A percentile compares a stretch with the other conserved stretches of the same genome.
These are phyloP conservation scores for Myotis brandtii DNA, from an alignment of 2,113 vertebrate genomes.

Conservation along the genomic window DNA sequence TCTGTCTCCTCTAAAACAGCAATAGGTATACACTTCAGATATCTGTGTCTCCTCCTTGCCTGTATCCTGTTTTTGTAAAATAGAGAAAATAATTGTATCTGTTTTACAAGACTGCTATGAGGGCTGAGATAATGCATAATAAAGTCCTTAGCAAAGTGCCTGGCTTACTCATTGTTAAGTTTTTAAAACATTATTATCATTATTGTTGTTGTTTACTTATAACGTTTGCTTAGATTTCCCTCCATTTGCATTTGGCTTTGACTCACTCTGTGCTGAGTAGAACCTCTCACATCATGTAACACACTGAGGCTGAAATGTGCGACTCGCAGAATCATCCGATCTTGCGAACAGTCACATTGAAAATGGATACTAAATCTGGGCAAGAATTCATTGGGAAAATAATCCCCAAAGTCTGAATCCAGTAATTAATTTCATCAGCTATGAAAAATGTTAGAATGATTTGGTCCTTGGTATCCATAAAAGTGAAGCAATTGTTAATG, in stretches of 20 bases:
- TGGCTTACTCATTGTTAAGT: background rate
- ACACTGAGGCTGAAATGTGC: background rate
- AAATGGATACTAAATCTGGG: constrained; percentile 2
- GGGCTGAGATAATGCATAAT: background rate
- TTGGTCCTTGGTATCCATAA: background rate
- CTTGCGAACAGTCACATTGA: background rate
- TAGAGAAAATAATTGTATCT: background rate
- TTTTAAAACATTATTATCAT: background rate
- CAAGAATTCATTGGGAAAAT: constrained; percentile 29
- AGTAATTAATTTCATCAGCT: constrained; percentile 22
- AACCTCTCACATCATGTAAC: background rate
- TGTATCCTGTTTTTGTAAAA: background rate
- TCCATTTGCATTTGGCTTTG: background rate
- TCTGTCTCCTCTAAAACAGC: background rate
- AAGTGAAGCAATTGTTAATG: constrained; percentile 22
- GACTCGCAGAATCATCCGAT: background rate
- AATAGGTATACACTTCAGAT: background rate
- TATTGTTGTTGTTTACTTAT: background rate
- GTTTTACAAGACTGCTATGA: background rate
- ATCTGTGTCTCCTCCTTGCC: background rate
- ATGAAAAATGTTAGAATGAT: constrained; percentile 54
- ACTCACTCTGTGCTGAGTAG: too few relatives aligned
- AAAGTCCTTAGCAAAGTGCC: background rate
- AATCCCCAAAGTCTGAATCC: background rate
- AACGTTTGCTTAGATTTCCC: background rate